These are phyloP conservation scores for Cettia cetti DNA, from an alignment of 2,113 vertebrate genomes.

Conservation along the genomic window DNA sequence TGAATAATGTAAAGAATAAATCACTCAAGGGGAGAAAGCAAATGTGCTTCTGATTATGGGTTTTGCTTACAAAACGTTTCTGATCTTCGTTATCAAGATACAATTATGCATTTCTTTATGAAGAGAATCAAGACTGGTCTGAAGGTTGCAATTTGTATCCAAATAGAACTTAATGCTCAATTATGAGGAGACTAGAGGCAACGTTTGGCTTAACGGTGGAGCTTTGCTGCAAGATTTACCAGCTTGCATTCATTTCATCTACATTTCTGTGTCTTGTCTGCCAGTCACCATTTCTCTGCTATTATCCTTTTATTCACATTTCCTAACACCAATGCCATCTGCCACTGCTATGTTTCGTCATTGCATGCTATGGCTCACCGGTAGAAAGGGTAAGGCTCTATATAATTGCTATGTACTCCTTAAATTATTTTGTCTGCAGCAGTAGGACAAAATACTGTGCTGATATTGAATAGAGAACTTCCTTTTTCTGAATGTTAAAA, in stretches of 20 bases:
- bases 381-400: slow-evolving; percentile 95
- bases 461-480: not conserved
- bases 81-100: slow-evolving; percentile 69
- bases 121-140: slow-evolving; percentile 66
- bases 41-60: slow-evolving; percentile 68
- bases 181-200: slow-evolving; percentile 65
- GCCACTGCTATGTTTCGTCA: slow-evolving; percentile 97
- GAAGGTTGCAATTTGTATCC: slow-evolving; percentile 69
- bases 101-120: slow-evolving; percentile 65
- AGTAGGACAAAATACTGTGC: not conserved
- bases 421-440: slow-evolving; percentile 18
- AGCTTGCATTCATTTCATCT: slow-evolving; percentile 76
- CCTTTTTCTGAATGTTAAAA: not conserved
- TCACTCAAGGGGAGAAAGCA: slow-evolving; percentile 67
- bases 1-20: slow-evolving; percentile 77
- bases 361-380: slow-evolving; percentile 99
- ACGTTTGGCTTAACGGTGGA: slow-evolving; percentile 74
- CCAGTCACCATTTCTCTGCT: slow-evolving; percentile 74
- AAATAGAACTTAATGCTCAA: slow-evolving; percentile 64
- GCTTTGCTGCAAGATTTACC: slow-evolving; percentile 75
- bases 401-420: slow-evolving; percentile 59
- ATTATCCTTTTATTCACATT: slow-evolving; percentile 74
- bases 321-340: slow-evolving; percentile 92
- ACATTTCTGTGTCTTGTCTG: slow-evolving; percentile 75
- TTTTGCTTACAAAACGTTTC: slow-evolving; percentile 63